Evolutionary conservation across 2,888 invertebrate species (phyloP).

Genomic region (Camptogramma bilineatum): DNA sequence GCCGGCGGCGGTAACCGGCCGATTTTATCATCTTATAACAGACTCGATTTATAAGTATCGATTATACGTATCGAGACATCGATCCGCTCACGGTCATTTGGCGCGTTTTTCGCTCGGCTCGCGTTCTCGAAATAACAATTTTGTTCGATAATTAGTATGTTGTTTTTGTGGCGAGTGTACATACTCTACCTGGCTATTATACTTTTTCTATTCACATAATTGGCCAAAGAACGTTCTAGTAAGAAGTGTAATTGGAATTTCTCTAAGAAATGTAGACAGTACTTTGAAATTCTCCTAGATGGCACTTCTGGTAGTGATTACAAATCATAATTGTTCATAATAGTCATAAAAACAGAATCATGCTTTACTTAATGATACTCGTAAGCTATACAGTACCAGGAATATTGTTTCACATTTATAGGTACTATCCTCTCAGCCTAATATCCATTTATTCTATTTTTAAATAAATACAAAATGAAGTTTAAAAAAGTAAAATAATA

Average conservation of each 20-base stretch:
- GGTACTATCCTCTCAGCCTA: no score
- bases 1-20: constrained; percentile 78
- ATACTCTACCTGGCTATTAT: constrained; percentile 12
- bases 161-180: constrained; percentile 32
- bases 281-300: constrained; percentile 9
- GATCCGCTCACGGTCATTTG: constrained; percentile 80
- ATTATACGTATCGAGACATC: constrained; percentile 82
- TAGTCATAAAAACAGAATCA: not conserved
- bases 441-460: no score
- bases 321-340: not conserved
- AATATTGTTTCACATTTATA: not conserved
- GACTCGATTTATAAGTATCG: constrained; percentile 85
- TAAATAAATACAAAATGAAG: no score
- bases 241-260: constrained; percentile 21
- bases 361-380: not conserved
- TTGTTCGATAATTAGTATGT: constrained; percentile 63
- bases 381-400: not conserved
- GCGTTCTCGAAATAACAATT: constrained; percentile 61
- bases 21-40: constrained; percentile 85
- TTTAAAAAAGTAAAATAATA: no score
- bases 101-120: constrained; percentile 67
- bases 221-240: constrained; percentile 32
- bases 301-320: constrained; percentile 5
- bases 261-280: not conserved
- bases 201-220: constrained; percentile 15